phyloP scores from a whole-genome alignment of 2,797 vertebrate species.

The Melanogrammus aeglefinus region DNA sequence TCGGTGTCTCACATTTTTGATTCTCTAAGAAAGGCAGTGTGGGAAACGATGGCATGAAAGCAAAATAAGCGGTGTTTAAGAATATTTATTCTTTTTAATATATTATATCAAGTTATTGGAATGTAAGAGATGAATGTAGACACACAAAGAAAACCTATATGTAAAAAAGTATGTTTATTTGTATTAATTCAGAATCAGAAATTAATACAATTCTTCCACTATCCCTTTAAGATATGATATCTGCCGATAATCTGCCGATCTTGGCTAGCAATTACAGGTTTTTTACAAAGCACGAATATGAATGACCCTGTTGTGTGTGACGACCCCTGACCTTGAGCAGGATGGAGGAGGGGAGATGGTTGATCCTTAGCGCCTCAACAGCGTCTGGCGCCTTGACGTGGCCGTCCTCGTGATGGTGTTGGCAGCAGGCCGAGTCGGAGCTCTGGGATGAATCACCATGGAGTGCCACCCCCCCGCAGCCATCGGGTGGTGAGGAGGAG shows the following conservation, averaged over 20 bases:
- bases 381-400: slow-evolving; percentile 72
- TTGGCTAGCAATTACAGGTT: background rate
- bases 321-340: slow-evolving; percentile 87
- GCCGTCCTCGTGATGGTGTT: slow-evolving; percentile 69
- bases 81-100: too few species aligned
- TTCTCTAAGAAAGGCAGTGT: too few species aligned
- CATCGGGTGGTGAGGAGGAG: slow-evolving; percentile 62
- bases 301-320: background rate
- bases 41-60: too few species aligned
- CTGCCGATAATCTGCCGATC: background rate
- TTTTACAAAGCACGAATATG: background rate
- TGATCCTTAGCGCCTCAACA: slow-evolving; percentile 81
- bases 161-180: too few species aligned
- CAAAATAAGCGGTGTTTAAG: too few species aligned
- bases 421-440: slow-evolving; percentile 70
- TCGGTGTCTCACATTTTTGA: too few species aligned
- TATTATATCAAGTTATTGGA: too few species aligned
- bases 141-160: too few species aligned
- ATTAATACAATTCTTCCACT: too few species aligned
- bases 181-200: too few species aligned
- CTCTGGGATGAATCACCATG: slow-evolving; percentile 62
- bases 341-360: slow-evolving; percentile 94
- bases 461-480: slow-evolving; percentile 62
- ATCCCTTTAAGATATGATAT: background rate
- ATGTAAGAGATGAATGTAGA: too few species aligned